Evolutionary conservation across 2,113 vertebrate genomes (phyloP).

Genomic region (Limnothrissa miodon): DNA sequence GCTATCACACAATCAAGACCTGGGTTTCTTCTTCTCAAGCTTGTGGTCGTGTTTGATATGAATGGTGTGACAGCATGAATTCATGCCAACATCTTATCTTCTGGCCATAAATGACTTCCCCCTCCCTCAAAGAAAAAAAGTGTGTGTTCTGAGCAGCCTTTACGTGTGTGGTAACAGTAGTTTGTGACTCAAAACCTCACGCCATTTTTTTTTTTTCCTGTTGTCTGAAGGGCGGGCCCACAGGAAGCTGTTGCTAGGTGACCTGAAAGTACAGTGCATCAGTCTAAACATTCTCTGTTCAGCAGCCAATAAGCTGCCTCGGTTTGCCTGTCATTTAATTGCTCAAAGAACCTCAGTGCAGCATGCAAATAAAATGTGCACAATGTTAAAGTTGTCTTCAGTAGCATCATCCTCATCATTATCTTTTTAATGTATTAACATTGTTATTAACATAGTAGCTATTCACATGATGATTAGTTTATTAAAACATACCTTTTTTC

Average conservation of each 20-base stretch:
- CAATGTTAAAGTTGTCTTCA: constrained; percentile 57
- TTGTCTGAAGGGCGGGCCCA: constrained; percentile 54
- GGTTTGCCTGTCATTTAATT: constrained; percentile 47
- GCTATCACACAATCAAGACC: constrained; percentile 70
- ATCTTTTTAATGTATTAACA: constrained; percentile 35
- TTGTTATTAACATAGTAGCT: constrained; percentile 47
- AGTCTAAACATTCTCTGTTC: constrained; percentile 66
- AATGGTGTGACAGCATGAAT: constrained; percentile 41
- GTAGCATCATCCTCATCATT: constrained; percentile 31
- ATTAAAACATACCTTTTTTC: constrained; percentile 65
- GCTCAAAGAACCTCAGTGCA: constrained; percentile 61
- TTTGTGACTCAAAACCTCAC: constrained; percentile 55
- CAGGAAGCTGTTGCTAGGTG: constrained; percentile 37
- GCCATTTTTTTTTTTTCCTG: constrained; percentile 52
- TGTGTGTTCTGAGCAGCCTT: constrained; percentile 49
- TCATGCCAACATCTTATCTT: constrained; percentile 8
- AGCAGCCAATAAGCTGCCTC: constrained; percentile 58
- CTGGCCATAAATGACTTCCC: constrained; percentile 17
- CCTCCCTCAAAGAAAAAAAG: background rate
- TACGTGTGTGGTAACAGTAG: constrained; percentile 48
- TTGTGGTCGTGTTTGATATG: constrained; percentile 58
- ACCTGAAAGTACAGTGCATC: constrained; percentile 62
- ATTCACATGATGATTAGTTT: constrained; percentile 55
- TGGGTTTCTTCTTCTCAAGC: constrained; percentile 48
- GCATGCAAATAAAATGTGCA: constrained; percentile 77